Base-by-base conservation (phyloP, 2,113 vertebrate genomes). In the Oophaga pumilio region DNA sequence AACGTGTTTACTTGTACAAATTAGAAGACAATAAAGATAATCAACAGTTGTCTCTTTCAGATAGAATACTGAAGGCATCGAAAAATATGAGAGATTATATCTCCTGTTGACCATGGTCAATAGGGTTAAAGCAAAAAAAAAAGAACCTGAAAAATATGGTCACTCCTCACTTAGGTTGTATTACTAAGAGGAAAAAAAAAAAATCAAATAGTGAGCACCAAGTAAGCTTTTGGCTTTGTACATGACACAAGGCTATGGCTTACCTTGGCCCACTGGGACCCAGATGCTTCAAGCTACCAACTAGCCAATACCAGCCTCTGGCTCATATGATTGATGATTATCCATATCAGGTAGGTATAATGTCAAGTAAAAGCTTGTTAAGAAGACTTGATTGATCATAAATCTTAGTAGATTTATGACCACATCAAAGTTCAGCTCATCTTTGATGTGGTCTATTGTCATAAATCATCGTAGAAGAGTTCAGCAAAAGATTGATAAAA, bases 1-100 rank as follows among this genome's bases (percentile, higher is more conserved):
- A 18, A 6, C 17, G 56, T 69, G 33, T 71, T 59, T 60, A 43
- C 89, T n/a, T 82, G 59, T 18, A 28, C 78, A 85, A 88, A 87
- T 86, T 89, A 84, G 13, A 18, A 78, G 69, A 86, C 77, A 90
- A 90, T 59, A 33, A 49, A 59, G 68, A 26, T 33, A 82, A n/a
- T n/a, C 11, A 15, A 57, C 15, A 68, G 18, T 74, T 57, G 76
- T 71, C 50, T 57, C 50, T 68, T 49, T 69, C 59, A 17, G 8
- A 66, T 24, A n/a, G 78, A 56, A 82, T 74, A 52, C 59, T 82
- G 24, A 77, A 82, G n/a, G 12, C 62, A 33, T 76, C 24, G 17
- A 52, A 22, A 49, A n/a, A 66, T 64, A 24, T 26, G 64, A 17
- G 15, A 52, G 17, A n/a, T 84, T 69, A 56, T 50, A 5, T 17